phyloP scores from a whole-genome alignment of 2,888 invertebrate species.

The Erynnis tages region DNA sequence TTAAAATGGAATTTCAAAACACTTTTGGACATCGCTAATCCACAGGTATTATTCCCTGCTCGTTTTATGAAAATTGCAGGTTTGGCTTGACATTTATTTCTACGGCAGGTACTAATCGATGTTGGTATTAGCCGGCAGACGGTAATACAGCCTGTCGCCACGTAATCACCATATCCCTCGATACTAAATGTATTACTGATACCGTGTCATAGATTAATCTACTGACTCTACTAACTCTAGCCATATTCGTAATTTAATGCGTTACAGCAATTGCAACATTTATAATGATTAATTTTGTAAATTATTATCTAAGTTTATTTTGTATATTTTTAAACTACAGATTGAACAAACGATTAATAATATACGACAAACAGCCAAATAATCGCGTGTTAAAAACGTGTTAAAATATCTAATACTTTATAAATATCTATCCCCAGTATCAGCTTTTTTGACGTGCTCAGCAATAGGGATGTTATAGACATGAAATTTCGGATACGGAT shows the following conservation, averaged over 20 bases:
- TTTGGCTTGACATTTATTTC: slow-evolving; percentile 2
- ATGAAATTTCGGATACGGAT: no score
- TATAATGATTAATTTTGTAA: not conserved
- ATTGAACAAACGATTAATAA: no score
- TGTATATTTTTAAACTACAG: no score
- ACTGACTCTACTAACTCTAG: not conserved
- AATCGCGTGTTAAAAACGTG: no score
- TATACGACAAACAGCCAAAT: no score
- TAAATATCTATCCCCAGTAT: no score
- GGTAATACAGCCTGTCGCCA: slow-evolving; percentile 57
- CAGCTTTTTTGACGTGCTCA: no score
- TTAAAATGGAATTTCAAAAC: no score
- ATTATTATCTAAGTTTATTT: no score
- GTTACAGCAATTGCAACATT: not conserved
- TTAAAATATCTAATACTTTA: no score
- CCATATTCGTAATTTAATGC: not conserved
- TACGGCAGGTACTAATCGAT: slow-evolving; percentile 16
- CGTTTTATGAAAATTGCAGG: slow-evolving; percentile 6
- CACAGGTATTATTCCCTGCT: not conserved
- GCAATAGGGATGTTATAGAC: no score
- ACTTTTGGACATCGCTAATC: no score
- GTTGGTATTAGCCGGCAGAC: slow-evolving; percentile 24
- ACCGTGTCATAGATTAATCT: slow-evolving; percentile 33
- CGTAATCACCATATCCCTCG: slow-evolving; percentile 48
- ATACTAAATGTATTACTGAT: slow-evolving; percentile 40